Conservation (phyloP, 2,888 invertebrate genomes). For the Drosophila borealis region DNA sequence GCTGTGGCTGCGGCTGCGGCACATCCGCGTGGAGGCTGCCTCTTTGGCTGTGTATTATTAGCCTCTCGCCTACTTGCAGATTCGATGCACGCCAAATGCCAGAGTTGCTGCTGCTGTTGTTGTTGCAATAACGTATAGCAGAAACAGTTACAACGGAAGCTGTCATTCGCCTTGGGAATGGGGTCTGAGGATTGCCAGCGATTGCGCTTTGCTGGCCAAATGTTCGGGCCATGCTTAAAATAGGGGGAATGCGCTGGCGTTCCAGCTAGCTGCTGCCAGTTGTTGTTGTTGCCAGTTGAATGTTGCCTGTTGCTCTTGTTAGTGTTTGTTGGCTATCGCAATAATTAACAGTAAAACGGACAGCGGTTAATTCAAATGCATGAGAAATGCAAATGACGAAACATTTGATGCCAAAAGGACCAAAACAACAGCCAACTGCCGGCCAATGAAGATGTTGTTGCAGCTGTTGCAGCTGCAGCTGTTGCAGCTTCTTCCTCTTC, state of each 20-base stretch:
- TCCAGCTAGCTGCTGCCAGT: conserved; percentile 19
- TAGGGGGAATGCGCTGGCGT: conserved; percentile 48
- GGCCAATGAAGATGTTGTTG: conserved; percentile 64
- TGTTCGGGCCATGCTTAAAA: conserved; percentile 28
- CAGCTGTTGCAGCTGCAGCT: not conserved
- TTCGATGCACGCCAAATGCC: conserved; percentile 81
- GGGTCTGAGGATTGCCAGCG: conserved; percentile 53
- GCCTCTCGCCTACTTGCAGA: conserved; percentile 82
- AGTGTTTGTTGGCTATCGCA: conserved; percentile 68
- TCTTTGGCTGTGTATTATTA: conserved; percentile 75
- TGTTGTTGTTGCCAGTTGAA: conserved; percentile 23
- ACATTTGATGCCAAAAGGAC: conserved; percentile 71
- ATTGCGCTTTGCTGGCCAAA: conserved; percentile 41
- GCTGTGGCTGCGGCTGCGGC: conserved; percentile 21
- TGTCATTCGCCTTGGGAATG: conserved; percentile 78
- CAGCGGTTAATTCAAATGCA: conserved; percentile 79
- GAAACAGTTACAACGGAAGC: conserved; percentile 80
- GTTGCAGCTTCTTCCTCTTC: not conserved
- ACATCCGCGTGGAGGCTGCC: conserved; percentile 49
- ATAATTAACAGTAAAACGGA: conserved; percentile 77
- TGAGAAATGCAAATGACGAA: conserved; percentile 77
- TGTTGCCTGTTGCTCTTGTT: conserved; percentile 42
- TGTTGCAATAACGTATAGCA: conserved; percentile 76
- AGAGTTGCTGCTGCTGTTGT: conserved; percentile 35
- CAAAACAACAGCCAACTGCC: conserved; percentile 29